Conservation (phyloP, 2,797 vertebrate genomes). For the Acanthurus leucopareius region DNA sequence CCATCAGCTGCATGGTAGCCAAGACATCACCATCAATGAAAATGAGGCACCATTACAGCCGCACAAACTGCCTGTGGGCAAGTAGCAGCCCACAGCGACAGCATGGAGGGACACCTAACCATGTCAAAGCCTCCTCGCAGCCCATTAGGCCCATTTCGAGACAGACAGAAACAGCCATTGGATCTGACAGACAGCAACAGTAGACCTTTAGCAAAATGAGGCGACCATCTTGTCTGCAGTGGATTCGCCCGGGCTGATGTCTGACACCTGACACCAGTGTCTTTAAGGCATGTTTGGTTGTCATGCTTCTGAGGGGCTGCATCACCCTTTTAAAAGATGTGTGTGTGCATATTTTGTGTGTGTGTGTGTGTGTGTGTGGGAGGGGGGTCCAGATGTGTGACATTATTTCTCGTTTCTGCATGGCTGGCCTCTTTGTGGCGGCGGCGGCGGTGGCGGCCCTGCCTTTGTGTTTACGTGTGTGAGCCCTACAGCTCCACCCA, state of each 20-base stretch:
- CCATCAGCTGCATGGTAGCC: conserved; percentile 5
- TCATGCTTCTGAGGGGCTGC: conserved; percentile 22
- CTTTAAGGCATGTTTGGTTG: conserved; percentile 37
- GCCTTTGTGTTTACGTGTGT: conserved; percentile 32
- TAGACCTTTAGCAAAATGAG: conserved; percentile 49
- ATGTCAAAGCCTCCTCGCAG: conserved; percentile 65
- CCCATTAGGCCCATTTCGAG: conserved; percentile 55
- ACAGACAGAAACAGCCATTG: conserved; percentile 58
- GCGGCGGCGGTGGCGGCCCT: conserved; percentile 11
- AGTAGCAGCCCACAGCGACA: conserved; percentile 42
- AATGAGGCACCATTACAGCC: conserved; percentile 45
- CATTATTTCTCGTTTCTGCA: conserved; percentile 68
- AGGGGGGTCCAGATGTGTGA: conserved; percentile 64
- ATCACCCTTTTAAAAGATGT: conserved; percentile 38
- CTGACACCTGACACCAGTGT: conserved; percentile 64
- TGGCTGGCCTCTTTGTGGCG: conserved; percentile 60
- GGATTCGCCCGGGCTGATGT: conserved; percentile 46
- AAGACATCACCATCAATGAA: conserved; percentile 48
- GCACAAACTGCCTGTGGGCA: conserved; percentile 55
- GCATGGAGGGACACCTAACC: conserved; percentile 59
- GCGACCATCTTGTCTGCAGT: conserved; percentile 33
- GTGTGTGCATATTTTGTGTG: too few species aligned
- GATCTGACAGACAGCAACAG: conserved; percentile 66
- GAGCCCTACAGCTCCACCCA: conserved; percentile 48
- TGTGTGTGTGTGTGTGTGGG: too few species aligned